Evolutionary conservation across 2,797 vertebrate genomes (phyloP).

Genomic region (Sebastes paucispinis): DNA sequence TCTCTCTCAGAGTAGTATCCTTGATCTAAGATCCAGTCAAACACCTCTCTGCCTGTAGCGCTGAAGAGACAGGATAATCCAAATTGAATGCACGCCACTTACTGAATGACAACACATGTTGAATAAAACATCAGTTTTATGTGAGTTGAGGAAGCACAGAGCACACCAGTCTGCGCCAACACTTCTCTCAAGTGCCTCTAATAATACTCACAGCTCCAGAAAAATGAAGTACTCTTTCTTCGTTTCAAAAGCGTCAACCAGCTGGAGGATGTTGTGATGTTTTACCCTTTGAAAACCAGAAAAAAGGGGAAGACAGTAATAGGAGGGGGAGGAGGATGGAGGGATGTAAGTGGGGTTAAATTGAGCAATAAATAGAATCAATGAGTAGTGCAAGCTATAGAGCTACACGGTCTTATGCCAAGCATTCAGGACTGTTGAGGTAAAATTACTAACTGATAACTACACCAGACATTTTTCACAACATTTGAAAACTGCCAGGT

Average conservation of each 20-base stretch:
- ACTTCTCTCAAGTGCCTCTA: slow-evolving; percentile 13
- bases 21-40: slow-evolving; percentile 99
- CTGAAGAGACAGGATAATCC: slow-evolving; percentile 74
- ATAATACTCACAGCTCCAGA: slow-evolving; percentile 93
- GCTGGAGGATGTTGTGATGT: slow-evolving; percentile 96
- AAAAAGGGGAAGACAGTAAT: neutral
- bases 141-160: neutral
- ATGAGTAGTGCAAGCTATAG: neutral
- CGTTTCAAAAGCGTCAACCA: slow-evolving; percentile 96
- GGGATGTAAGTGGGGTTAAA: slow-evolving; percentile 2
- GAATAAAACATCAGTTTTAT: slow-evolving; percentile 5
- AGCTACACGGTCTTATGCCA: neutral
- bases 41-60: slow-evolving; percentile 97
- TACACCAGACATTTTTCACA: neutral
- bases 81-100: slow-evolving; percentile 2
- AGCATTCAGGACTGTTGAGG: neutral
- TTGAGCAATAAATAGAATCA: slow-evolving; percentile 2
- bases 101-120: slow-evolving; percentile 1
- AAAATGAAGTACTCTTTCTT: slow-evolving; percentile 98
- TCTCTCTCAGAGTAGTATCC: slow-evolving; percentile 98
- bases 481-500: neutral
- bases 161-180: neutral
- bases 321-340: neutral
- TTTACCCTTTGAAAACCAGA: slow-evolving; percentile 88
- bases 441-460: neutral